Base-by-base conservation (phyloP, 2,888 invertebrate genomes). In the Drosophila mercatorum region DNA sequence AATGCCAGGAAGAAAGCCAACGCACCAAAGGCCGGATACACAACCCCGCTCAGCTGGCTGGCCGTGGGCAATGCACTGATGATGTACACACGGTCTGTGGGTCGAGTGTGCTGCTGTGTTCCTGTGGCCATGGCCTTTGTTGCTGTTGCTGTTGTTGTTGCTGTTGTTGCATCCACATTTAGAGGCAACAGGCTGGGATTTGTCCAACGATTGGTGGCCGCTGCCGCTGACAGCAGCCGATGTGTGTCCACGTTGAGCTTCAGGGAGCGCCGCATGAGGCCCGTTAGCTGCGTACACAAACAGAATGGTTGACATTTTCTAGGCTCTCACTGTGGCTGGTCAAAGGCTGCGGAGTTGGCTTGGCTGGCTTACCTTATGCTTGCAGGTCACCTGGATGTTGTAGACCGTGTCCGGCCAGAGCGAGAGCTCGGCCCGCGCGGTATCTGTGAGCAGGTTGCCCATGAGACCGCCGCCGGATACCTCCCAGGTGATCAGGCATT, bases 331-430 rank as follows among this genome's bases (percentile, higher is more conserved):
- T 28, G 17, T 8, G 58, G 57, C 44, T 8, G 58, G 57, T 57
- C 57, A 57, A 44, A 59, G 58, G 40, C 57, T 36, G 36, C n/a
- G 31, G 14, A 31, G 28, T 51, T 36, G 51, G 36, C 51, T 51
- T 36, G 51, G 36, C 51, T 58, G 34, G 70, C 89, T 92, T 69
- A 93, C 93, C 91, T 92, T 93, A 80, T 93, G 91, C 83, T 93
- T 93, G 78, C 93, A 93, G 65, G 93, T 93, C 67, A 93, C 93
- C 81, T 93, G 93, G 40, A 93, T 92, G 55, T 92, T 92, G 77
- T 93, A 93, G 70, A 92, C 93, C 14, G 93, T 93, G 64, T 93
- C 93, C 46, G 93, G 92, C 93, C 93, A 93, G 28, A 93, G 78
- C 11, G 93, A 93, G 12, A 93, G 81, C 70, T 93, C 93, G 26